Percentiles rank a stretch among this genome's conserved stretches.
These are phyloP conservation scores for Tridacna gigas DNA, from an alignment of 2,888 invertebrate species.

Conservation along the genomic window DNA sequence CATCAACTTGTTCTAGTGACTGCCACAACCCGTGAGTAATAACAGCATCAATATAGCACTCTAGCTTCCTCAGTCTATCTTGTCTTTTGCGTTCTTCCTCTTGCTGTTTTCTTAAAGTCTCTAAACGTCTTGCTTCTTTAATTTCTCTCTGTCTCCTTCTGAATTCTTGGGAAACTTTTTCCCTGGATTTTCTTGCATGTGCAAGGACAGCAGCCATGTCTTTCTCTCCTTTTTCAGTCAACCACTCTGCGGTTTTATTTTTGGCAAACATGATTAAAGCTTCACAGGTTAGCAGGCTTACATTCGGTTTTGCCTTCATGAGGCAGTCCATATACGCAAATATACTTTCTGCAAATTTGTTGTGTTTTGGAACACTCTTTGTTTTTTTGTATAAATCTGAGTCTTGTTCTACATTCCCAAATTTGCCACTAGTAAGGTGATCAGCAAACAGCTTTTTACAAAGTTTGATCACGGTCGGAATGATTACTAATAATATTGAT, in stretches of 20 bases:
- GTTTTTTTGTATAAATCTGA: background rate
- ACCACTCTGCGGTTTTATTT: constrained; percentile 4
- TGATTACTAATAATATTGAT: background rate
- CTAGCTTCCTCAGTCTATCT: background rate
- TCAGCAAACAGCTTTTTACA: background rate
- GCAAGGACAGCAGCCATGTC: background rate
- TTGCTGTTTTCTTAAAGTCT: background rate
- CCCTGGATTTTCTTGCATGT: background rate
- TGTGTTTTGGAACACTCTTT: constrained; percentile 19
- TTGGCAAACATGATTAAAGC: constrained; percentile 2
- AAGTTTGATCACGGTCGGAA: background rate
- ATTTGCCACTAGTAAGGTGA: background rate
- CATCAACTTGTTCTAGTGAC: background rate
- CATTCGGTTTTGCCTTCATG: constrained; percentile 18
- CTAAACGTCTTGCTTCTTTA: background rate
- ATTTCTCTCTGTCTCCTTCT: background rate
- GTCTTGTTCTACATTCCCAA: background rate
- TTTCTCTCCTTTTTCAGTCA: background rate
- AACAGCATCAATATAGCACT: background rate
- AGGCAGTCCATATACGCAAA: constrained; percentile 35
- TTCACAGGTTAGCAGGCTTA: background rate
- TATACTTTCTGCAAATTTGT: constrained; percentile 36
- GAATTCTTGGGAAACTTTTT: background rate
- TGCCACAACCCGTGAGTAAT: background rate
- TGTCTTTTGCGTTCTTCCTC: background rate